These are phyloP conservation scores for Rhodinocichla rosea DNA, from an alignment of 2,113 vertebrate species.

Conservation along the genomic window DNA sequence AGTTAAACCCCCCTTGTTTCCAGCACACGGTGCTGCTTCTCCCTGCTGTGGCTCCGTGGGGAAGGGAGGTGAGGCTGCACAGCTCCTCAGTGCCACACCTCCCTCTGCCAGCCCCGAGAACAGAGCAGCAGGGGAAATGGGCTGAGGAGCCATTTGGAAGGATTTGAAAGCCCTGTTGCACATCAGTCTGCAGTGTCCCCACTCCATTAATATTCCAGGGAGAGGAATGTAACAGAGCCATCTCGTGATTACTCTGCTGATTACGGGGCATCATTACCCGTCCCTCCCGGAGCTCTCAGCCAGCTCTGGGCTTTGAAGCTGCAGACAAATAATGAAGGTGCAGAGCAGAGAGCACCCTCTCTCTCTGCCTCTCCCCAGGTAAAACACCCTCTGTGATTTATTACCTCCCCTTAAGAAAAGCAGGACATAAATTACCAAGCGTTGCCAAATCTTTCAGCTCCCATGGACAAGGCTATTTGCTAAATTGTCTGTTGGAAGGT, in stretches of 20 bases:
- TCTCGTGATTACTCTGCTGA: constrained; percentile 19
- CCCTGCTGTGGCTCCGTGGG: not conserved
- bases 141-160: not conserved
- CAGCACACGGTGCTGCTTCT: fast-evolving
- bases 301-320: constrained; percentile 9
- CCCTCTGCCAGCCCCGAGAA: not conserved
- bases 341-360: not conserved
- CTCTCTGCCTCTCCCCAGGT: not conserved
- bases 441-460: not conserved
- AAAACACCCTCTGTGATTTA: constrained; percentile 43
- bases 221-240: not conserved
- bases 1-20: fast-evolving
- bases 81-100: fast-evolving
- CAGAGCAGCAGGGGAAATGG: not conserved
- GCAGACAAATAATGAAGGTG: constrained; percentile 25
- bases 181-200: not conserved
- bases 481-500: not conserved
- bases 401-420: not conserved
- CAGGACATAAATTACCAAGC: not conserved
- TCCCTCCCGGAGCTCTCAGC: not conserved
- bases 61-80: not conserved
- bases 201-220: constrained; percentile 1
- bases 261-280: not conserved
- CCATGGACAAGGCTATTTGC: constrained; percentile 7
- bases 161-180: not conserved